Conservation (phyloP, 2,113 vertebrate genomes). For the Xiphophorus hellerii region DNA sequence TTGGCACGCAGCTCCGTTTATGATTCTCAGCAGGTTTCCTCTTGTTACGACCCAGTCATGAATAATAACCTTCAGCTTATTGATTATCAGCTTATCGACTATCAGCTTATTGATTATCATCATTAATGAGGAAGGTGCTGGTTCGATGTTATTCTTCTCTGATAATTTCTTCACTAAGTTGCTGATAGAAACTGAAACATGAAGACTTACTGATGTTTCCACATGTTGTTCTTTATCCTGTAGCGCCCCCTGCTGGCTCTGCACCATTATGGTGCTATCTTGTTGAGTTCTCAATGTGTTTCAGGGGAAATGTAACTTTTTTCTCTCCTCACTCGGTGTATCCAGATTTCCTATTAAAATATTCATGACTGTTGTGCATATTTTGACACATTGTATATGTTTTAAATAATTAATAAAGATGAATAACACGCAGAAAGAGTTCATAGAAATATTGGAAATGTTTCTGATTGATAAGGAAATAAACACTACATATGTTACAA, state of each 20-base stretch:
- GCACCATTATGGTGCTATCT: neutral
- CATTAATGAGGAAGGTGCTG: no score
- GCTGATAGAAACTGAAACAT: neutral
- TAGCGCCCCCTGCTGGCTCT: conserved; percentile 18
- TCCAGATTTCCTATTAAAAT: no score
- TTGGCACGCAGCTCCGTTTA: conserved; percentile 1
- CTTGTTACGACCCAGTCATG: neutral
- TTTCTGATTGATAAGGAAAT: neutral
- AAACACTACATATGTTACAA: neutral
- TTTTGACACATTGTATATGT: neutral
- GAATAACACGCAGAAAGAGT: neutral
- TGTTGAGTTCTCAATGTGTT: neutral
- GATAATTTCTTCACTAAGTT: neutral
- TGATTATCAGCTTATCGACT: no score
- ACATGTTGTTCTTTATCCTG: neutral
- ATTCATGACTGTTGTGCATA: neutral
- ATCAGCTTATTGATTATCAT: no score
- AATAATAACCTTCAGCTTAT: neutral
- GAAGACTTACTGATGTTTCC: neutral
- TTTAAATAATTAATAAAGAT: neutral
- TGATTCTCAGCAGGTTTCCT: neutral
- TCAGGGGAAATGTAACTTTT: no score
- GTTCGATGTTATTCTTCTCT: no score
- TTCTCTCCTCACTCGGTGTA: no score
- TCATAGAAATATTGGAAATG: neutral